phyloP scores from a whole-genome alignment of 92 coral and sea anemone genomes.

The Paramuricea clavata region DNA sequence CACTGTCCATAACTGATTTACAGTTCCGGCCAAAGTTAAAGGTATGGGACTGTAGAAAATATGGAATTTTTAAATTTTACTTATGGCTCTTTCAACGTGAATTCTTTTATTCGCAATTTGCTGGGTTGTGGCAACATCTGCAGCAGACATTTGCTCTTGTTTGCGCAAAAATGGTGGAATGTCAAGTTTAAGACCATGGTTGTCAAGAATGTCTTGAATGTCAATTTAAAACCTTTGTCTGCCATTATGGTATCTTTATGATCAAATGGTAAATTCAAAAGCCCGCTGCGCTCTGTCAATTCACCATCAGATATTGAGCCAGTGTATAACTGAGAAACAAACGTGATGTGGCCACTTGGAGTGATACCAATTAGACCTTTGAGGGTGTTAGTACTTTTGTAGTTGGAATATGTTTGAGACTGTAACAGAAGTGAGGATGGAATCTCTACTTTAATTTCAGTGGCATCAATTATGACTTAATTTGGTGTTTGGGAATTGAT shows the following conservation, averaged over 20 bases:
- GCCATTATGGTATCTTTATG: conserved; percentile 65
- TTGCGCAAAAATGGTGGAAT: conserved; percentile 61
- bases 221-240: conserved; percentile 69
- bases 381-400: conserved; percentile 68
- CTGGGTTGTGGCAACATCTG: conserved; percentile 63
- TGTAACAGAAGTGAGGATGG: conserved; percentile 65
- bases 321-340: conserved; percentile 65
- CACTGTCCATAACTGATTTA: too few species aligned
- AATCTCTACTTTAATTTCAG: conserved; percentile 66
- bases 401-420: conserved; percentile 66
- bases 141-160: conserved; percentile 60
- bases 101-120: conserved; percentile 65
- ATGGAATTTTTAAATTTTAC: conserved; percentile 60
- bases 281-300: conserved; percentile 62
- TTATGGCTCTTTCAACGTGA: conserved; percentile 67
- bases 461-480: conserved; percentile 71
- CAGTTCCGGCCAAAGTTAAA: conserved; percentile 66
- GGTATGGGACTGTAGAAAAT: conserved; percentile 70
- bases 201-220: conserved; percentile 63
- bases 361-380: conserved; percentile 74
- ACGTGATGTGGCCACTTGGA: conserved; percentile 64
- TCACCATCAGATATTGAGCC: conserved; percentile 75
- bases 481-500: conserved; percentile 57
- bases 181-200: conserved; percentile 63
- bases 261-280: conserved; percentile 64